A percentile compares a stretch with the other conserved stretches of the same genome.
Evolutionary conservation across 2,797 vertebrate genomes (phyloP).

Genomic region (Borostomias antarcticus): DNA sequence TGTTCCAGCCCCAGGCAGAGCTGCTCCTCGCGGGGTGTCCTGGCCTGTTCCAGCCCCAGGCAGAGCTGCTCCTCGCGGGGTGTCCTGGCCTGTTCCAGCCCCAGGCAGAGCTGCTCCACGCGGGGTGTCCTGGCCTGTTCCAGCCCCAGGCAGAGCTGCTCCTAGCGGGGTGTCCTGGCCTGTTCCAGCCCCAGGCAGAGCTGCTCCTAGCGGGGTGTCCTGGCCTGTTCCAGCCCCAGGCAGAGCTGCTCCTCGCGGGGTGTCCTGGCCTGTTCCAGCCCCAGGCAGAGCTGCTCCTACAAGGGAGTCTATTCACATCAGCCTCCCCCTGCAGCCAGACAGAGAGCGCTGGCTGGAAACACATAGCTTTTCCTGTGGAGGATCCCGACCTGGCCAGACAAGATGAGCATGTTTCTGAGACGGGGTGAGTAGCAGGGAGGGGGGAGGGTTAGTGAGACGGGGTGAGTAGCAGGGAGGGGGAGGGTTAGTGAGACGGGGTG

Average conservation of each 20-base stretch:
- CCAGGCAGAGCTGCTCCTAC: background rate
- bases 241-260: no score
- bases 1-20: constrained; percentile 58
- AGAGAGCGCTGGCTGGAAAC: constrained; percentile 68
- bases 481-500: constrained; percentile 37
- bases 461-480: constrained; percentile 50
- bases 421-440: constrained; percentile 48
- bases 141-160: background rate
- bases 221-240: no score
- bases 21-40: background rate
- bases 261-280: no score
- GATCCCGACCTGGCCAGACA: constrained; percentile 48
- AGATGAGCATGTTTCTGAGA: constrained; percentile 46
- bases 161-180: constrained; percentile 58
- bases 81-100: no score
- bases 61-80: no score
- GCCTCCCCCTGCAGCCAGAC: constrained; percentile 57
- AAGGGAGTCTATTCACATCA: constrained; percentile 40
- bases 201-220: no score
- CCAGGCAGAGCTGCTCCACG: background rate
- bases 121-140: no score
- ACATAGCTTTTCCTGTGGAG: constrained; percentile 63
- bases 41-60: no score
- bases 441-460: constrained; percentile 36
- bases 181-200: constrained; percentile 64